phyloP scores from a whole-genome alignment of 2,113 vertebrate genomes.

The Gymnobelideus leadbeateri region DNA sequence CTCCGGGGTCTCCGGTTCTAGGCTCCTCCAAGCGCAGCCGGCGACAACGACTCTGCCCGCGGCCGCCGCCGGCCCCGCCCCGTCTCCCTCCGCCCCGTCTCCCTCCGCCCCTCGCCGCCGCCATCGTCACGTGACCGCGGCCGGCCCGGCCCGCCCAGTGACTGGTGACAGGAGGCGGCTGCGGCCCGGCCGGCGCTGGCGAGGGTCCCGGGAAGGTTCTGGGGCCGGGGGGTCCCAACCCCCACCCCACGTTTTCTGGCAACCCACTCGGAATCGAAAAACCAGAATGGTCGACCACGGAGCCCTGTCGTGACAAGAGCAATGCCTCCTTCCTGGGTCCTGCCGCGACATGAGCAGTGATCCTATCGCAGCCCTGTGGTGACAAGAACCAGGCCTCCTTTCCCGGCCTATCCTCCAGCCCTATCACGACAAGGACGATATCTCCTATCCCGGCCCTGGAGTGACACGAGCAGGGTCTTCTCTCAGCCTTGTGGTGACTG shows the following conservation, averaged over 20 bases:
- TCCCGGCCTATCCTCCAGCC: background rate
- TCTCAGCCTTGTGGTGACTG: background rate
- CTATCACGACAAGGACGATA: background rate
- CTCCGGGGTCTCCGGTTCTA: background rate
- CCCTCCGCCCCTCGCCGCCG: slow-evolving; percentile 36
- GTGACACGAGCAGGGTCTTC: background rate
- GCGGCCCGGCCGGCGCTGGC: background rate
- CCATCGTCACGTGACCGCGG: slow-evolving; percentile 58
- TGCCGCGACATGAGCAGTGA: background rate
- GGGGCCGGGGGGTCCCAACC: background rate
- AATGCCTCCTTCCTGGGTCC: background rate
- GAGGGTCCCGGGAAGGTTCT: background rate
- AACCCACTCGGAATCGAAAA: background rate
- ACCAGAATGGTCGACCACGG: too few relatives aligned
- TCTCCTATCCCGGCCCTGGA: background rate
- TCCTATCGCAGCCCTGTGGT: background rate
- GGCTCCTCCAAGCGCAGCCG: background rate
- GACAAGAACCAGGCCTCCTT: background rate
- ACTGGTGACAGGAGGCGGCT: background rate
- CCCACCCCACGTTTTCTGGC: background rate
- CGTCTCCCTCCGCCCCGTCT: slow-evolving; percentile 57
- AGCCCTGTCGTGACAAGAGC: background rate
- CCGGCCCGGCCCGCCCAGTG: background rate
- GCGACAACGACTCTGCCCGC: slow-evolving; percentile 6
- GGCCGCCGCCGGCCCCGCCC: slow-evolving; percentile 70